Conservation (phyloP, 2,113 vertebrate species). For the Condylura cristata region DNA sequence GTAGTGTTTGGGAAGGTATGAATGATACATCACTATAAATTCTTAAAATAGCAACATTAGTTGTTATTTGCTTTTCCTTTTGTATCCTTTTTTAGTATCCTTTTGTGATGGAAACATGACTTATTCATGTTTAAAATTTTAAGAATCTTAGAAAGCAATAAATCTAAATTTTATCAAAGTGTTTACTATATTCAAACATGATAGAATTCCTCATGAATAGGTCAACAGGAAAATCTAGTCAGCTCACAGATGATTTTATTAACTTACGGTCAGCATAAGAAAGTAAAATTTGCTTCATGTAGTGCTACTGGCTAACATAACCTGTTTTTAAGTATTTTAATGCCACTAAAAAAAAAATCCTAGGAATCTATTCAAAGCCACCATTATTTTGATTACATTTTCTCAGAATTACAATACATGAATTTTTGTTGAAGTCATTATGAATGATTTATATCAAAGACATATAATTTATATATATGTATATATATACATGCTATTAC, state of each 20-base stretch:
- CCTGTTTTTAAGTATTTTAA: conserved; percentile 52
- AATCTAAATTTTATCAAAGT: conserved; percentile 48
- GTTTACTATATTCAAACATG: background rate
- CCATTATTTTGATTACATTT: conserved; percentile 10
- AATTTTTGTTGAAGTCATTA: background rate
- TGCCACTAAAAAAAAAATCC: background rate
- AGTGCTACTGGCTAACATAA: background rate
- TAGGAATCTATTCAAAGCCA: background rate
- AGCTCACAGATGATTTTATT: background rate
- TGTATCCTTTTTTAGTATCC: no score
- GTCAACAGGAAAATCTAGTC: conserved; percentile 36
- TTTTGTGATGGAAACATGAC: conserved; percentile 10
- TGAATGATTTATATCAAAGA: conserved; percentile 13
- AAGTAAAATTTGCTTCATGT: conserved; percentile 35
- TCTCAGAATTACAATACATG: background rate
- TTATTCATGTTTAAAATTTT: conserved; percentile 49
- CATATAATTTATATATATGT: no score
- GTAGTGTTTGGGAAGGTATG: background rate
- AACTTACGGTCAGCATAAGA: background rate
- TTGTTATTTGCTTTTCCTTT: conserved; percentile 34
- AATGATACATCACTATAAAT: background rate
- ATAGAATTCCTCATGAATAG: conserved; percentile 31
- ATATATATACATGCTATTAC: background rate
- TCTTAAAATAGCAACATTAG: conserved; percentile 5
- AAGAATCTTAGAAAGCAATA: conserved; percentile 26